These are phyloP conservation scores for Coenobita brevimanus DNA, from an alignment of 1,140 invertebrate species.

Conservation along the genomic window DNA sequence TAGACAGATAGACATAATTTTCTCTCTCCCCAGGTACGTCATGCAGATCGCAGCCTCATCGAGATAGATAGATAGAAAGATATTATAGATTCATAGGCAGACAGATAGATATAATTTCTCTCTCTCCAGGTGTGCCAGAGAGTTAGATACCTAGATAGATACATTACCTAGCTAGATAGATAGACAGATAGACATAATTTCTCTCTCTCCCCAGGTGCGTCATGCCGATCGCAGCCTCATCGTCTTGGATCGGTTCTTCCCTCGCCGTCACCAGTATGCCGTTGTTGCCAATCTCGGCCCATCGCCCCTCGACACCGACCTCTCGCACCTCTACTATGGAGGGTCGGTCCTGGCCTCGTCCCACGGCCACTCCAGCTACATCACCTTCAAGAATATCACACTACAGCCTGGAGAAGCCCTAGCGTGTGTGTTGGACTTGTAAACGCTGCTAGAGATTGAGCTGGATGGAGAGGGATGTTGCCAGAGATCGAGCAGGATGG, in stretches of 20 bases:
- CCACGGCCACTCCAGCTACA: constrained; percentile 56
- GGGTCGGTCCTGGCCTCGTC: constrained; percentile 78
- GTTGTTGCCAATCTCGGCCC: constrained; percentile 82
- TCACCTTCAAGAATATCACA: constrained; percentile 50
- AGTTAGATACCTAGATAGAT: too few relatives aligned
- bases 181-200: too few relatives aligned
- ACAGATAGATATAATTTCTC: too few relatives aligned
- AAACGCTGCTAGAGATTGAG: constrained; percentile 1
- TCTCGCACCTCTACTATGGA: constrained; percentile 83
- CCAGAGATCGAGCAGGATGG: too few relatives aligned
- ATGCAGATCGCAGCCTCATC: too few relatives aligned
- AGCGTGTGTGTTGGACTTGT: constrained; percentile 64
- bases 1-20: too few relatives aligned
- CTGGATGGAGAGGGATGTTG: too few relatives aligned
- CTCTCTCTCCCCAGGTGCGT: constrained; percentile 47
- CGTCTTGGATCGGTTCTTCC: constrained; percentile 84
- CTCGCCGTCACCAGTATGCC: constrained; percentile 82
- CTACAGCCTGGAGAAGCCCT: constrained; percentile 65
- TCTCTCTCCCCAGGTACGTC: too few relatives aligned
- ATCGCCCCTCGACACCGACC: constrained; percentile 78
- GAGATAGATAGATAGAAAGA: too few relatives aligned
- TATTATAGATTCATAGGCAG: too few relatives aligned
- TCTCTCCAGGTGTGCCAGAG: too few relatives aligned
- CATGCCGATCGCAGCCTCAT: constrained; percentile 79
- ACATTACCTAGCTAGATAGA: too few relatives aligned